These are phyloP conservation scores for Actinia equina DNA, from an alignment of 64 coral and sea anemone genomes.

Conservation along the genomic window DNA sequence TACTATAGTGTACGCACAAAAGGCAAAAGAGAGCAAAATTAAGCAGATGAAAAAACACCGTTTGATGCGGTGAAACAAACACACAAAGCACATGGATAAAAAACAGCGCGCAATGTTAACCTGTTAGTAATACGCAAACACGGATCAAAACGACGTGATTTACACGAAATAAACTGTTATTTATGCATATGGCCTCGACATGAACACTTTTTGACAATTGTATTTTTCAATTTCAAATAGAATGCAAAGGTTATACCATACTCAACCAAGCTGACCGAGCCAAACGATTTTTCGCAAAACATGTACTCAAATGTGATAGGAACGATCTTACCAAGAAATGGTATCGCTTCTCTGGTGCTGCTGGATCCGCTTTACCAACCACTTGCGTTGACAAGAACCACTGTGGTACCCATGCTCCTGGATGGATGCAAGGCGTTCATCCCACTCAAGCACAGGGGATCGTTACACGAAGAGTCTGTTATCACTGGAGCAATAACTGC, in stretches of 20 bases:
- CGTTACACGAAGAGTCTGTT: slow-evolving; percentile 11
- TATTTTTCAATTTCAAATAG: not conserved
- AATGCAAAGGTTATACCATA: not conserved
- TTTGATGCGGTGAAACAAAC: too few relatives aligned
- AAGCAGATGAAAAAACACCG: too few relatives aligned
- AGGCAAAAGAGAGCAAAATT: too few relatives aligned
- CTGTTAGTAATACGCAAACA: too few relatives aligned
- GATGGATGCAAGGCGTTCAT: slow-evolving; percentile 13
- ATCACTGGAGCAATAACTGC: slow-evolving; percentile 10
- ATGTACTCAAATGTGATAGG: not conserved
- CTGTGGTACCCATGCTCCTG: slow-evolving; percentile 19
- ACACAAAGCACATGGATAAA: too few relatives aligned
- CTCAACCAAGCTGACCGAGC: not conserved
- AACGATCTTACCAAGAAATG: slow-evolving; percentile 11
- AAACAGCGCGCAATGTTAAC: too few relatives aligned
- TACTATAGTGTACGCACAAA: too few relatives aligned
- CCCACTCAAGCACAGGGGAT: slow-evolving; percentile 1
- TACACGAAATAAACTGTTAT: too few relatives aligned
- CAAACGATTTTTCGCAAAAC: not conserved
- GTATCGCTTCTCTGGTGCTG: slow-evolving; percentile 27
- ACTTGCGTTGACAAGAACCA: not conserved
- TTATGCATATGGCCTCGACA: too few relatives aligned
- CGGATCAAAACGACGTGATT: too few relatives aligned
- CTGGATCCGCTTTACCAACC: slow-evolving; percentile 2
- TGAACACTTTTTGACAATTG: too few relatives aligned